Evolutionary conservation across 2,113 vertebrate species (phyloP).

Genomic region (Melierax canorus): DNA sequence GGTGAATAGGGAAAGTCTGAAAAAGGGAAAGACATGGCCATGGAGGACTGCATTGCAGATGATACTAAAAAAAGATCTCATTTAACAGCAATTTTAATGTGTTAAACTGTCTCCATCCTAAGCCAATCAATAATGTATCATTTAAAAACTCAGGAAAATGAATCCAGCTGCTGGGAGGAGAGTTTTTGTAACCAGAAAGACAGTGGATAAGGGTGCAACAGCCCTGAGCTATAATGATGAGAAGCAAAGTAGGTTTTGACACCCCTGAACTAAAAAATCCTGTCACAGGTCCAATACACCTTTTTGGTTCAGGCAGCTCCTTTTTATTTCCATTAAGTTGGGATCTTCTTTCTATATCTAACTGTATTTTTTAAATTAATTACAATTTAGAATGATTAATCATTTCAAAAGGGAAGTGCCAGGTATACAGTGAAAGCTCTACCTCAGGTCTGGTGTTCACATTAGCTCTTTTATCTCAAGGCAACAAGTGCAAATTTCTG

Average conservation of each 20-base stretch:
- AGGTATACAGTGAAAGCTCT: neutral
- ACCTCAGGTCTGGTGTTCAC: neutral
- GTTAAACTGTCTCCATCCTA: neutral
- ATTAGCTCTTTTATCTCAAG: neutral
- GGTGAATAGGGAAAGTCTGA: neutral
- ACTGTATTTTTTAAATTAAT: neutral
- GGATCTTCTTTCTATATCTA: neutral
- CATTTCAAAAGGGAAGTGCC: neutral
- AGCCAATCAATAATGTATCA: neutral
- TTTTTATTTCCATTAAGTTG: neutral
- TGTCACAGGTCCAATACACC: neutral
- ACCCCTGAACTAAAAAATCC: neutral
- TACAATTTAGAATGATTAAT: neutral
- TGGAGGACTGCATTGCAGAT: neutral
- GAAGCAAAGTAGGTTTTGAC: neutral
- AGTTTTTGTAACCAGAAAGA: neutral
- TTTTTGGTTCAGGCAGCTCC: neutral
- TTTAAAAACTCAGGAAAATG: neutral
- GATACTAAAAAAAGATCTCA: neutral
- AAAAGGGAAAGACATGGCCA: neutral
- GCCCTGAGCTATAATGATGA: neutral
- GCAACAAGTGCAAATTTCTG: neutral
- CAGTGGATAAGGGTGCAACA: neutral
- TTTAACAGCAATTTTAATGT: neutral
- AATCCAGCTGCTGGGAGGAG: neutral